These are phyloP conservation scores for Tenthredo mesomela DNA, from an alignment of 2,888 invertebrate genomes.

Conservation along the genomic window DNA sequence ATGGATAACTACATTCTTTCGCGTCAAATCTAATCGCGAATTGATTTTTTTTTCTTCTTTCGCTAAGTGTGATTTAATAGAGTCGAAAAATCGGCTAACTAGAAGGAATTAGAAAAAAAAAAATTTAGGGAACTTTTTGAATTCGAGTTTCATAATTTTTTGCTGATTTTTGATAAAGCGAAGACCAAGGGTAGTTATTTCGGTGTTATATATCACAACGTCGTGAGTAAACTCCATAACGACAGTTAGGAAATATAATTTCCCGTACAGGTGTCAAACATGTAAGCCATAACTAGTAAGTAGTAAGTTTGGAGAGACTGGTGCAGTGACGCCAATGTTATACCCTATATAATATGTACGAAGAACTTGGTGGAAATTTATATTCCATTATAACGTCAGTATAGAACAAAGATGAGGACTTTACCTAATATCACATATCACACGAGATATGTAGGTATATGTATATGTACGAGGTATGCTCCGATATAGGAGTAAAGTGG, in stretches of 20 bases:
- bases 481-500: neutral
- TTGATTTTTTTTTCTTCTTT: neutral
- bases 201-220: neutral
- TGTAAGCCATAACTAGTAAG: conserved; percentile 67
- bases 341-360: neutral
- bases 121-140: neutral
- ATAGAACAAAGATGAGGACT: conserved; percentile 3
- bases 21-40: neutral
- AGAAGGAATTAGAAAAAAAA: neutral
- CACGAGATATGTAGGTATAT: neutral
- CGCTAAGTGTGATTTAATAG: neutral
- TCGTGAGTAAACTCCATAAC: conserved; percentile 70
- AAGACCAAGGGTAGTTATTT: neutral
- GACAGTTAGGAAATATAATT: conserved; percentile 76
- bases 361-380: conserved; percentile 64
- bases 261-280: conserved; percentile 72
- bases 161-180: neutral
- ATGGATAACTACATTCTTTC: neutral
- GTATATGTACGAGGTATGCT: neutral
- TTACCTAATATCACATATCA: neutral
- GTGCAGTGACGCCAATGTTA: neutral
- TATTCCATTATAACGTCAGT: conserved; percentile 67
- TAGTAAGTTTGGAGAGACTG: neutral
- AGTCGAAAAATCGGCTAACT: neutral
- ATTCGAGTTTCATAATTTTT: neutral